phyloP scores from a whole-genome alignment of 1,140 invertebrate species.

The Ephestia elutella region DNA sequence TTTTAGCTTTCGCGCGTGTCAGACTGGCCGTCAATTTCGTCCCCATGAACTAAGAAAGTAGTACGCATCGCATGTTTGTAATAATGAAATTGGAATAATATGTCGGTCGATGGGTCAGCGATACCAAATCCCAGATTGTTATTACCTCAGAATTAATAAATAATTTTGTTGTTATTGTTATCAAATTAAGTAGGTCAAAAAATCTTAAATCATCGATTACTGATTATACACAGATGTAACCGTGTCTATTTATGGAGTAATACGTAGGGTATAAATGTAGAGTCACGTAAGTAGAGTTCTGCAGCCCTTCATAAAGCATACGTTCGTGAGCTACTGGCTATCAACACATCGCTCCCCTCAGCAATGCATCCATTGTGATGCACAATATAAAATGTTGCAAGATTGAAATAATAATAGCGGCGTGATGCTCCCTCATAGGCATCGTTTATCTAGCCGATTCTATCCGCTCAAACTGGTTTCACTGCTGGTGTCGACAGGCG shows the following conservation, averaged over 20 bases:
- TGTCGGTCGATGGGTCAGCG: no score
- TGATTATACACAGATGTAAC: background rate
- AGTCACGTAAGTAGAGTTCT: background rate
- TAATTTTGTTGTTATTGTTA: no score
- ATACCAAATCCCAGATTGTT: no score
- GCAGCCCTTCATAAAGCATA: background rate
- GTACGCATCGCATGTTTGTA: background rate
- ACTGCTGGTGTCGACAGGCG: slow-evolving; percentile 20
- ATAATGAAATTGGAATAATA: no score
- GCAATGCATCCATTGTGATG: slow-evolving; percentile 2
- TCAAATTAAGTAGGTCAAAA: no score
- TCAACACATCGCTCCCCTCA: slow-evolving; percentile 7
- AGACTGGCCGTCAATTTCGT: background rate
- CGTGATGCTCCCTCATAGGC: slow-evolving; percentile 7
- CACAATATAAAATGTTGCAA: background rate
- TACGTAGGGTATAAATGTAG: background rate
- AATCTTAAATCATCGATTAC: no score
- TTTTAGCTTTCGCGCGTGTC: background rate
- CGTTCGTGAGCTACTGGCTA: slow-evolving; percentile 6
- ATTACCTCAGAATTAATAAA: no score
- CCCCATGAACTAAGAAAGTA: background rate
- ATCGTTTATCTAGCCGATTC: slow-evolving; percentile 14
- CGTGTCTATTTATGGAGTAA: background rate
- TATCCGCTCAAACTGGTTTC: slow-evolving; percentile 23
- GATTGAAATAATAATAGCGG: slow-evolving; percentile 10